Evolutionary conservation across 2,888 invertebrate species (phyloP), one percentile per base, ranked within the genome.

Genomic region (Tineola bisselliella): DNA sequence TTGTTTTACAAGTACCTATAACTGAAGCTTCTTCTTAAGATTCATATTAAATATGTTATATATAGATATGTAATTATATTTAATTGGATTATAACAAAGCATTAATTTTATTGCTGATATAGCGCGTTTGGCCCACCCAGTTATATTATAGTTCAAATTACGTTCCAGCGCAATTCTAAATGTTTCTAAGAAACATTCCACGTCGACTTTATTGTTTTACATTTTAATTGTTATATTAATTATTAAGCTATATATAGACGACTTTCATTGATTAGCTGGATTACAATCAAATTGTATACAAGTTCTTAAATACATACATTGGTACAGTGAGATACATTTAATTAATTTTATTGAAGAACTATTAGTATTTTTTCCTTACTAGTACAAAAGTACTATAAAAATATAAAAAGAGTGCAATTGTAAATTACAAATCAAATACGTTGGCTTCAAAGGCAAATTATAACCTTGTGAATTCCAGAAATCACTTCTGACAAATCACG

Each of bases 111-210:
- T 10, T 10, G 3, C 10, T 38, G 10, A 43, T 18, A 13, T 13
- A 44, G 4, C 44, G 59, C 59, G 11, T 58, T 33, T 15, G 58
- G 58, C 44, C 59, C 44, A 44, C 44, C 38, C 59, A 59, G 15
- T 43, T 17, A 33, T 15, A 38, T 33, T 17, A 59, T 44, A 18
- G 43, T 30, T 56, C 59, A 11, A 2, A 18, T 31, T 59, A 13
- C 44, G 59, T 44, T 19, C 17, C 44, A 19, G 8, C 18, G 43
- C 44, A 19, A 44, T 6, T 2, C 19, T 59, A 59, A 59, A 43
- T 25, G 44, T 25, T 59, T 59, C 59, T 44, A 59, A 43, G 59
- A 59, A 44, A 38, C 59, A 18, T 13, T 44, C 12, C 18, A 17
- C 12, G 44, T 15, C 3, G 18, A 59, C 59, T n/a, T 56, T 30